Conservation (phyloP, 2,113 vertebrate genomes). For the Leptocoma aspasia region DNA sequence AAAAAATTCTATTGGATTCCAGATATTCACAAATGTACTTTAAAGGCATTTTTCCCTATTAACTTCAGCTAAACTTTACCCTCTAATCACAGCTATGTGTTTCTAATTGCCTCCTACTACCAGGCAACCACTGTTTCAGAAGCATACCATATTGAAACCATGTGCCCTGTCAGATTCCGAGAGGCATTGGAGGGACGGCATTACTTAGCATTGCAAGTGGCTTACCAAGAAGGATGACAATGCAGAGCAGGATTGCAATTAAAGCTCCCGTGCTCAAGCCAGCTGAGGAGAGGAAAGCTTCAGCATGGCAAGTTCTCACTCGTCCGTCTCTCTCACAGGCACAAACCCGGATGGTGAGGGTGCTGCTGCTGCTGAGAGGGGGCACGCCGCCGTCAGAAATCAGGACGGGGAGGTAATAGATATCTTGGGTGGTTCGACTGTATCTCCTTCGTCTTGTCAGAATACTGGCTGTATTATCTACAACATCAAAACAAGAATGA, state of each 20-base stretch:
- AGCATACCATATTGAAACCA: neutral
- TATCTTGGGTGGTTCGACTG: conserved; percentile 85
- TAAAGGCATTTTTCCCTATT: neutral
- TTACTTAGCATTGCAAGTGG: neutral
- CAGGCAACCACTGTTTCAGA: neutral
- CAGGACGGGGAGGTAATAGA: conserved; percentile 87
- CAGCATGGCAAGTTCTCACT: conserved; percentile 85
- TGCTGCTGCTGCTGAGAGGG: conserved; percentile 89
- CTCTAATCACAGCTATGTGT: neutral
- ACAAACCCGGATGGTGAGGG: conserved; percentile 90
- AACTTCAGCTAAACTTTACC: conserved; percentile 28
- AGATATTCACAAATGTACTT: neutral
- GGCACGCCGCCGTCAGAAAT: conserved; percentile 92
- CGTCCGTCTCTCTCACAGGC: conserved; percentile 84
- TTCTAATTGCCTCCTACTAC: conserved; percentile 4
- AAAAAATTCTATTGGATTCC: neutral
- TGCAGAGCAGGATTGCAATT: conserved; percentile 94
- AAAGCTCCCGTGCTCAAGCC: conserved; percentile 95
- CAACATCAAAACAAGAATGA: conserved; percentile 37
- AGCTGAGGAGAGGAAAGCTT: conserved; percentile 91
- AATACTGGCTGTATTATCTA: conserved; percentile 89
- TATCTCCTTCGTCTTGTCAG: conserved; percentile 80
- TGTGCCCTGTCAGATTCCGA: neutral
- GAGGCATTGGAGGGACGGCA: neutral
- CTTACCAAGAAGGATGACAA: conserved; percentile 95